phyloP scores from a whole-genome alignment of 2,797 vertebrate species.

The Gymnoscopelus microlampas region DNA sequence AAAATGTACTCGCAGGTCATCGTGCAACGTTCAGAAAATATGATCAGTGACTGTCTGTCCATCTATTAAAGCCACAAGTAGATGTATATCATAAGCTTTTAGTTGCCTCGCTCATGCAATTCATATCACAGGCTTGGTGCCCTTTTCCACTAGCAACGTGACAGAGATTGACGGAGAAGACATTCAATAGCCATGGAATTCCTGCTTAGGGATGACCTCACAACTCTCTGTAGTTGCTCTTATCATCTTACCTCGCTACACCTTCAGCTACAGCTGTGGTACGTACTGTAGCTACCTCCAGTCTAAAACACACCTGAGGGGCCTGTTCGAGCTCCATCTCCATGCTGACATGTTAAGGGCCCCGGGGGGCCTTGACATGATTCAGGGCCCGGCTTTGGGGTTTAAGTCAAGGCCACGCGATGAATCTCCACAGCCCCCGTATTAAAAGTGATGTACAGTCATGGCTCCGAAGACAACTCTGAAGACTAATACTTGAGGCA shows the following conservation, averaged over 20 bases:
- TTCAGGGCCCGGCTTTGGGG: slow-evolving; percentile 43
- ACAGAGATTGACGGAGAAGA: slow-evolving; percentile 45
- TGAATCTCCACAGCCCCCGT: slow-evolving; percentile 53
- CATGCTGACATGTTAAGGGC: slow-evolving; percentile 59
- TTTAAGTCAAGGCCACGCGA: slow-evolving; percentile 57
- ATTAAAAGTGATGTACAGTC: slow-evolving; percentile 70
- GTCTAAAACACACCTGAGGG: slow-evolving; percentile 42
- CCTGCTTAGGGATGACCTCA: slow-evolving; percentile 41
- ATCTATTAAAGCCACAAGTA: slow-evolving; percentile 41
- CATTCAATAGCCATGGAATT: slow-evolving; percentile 38
- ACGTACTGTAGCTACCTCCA: slow-evolving; percentile 23
- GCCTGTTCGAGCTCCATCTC: slow-evolving; percentile 29
- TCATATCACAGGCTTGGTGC: slow-evolving; percentile 18
- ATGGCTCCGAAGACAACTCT: slow-evolving; percentile 45
- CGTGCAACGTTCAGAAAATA: slow-evolving; percentile 22
- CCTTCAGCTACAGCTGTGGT: slow-evolving; percentile 42
- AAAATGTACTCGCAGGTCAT: slow-evolving; percentile 35
- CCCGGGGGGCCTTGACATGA: slow-evolving; percentile 41
- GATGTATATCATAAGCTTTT: slow-evolving; percentile 42
- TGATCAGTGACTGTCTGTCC: slow-evolving; percentile 13
- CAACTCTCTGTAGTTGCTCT: slow-evolving; percentile 36
- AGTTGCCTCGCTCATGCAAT: slow-evolving; percentile 26
- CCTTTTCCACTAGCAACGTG: slow-evolving; percentile 13
- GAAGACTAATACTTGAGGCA: slow-evolving; percentile 54
- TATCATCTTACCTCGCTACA: slow-evolving; percentile 40